Evolutionary conservation across 2,113 vertebrate genomes (phyloP).

Genomic region (Pagrus major): DNA sequence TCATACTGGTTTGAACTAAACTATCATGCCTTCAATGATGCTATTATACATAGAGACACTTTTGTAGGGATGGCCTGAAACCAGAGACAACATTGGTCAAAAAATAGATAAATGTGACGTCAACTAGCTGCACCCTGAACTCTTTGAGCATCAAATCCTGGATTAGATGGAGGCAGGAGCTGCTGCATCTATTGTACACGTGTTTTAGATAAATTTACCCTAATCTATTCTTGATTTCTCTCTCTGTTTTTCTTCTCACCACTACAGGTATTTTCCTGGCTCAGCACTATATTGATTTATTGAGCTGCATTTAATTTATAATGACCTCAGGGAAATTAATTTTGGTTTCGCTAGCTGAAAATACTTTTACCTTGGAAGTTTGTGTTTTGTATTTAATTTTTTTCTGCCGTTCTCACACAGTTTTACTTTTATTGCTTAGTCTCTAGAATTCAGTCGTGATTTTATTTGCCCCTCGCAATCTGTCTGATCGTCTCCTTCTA

Average conservation of each 20-base stretch:
- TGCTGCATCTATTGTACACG: neutral
- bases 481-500: conserved; percentile 22
- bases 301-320: conserved; percentile 41
- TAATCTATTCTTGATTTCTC: neutral
- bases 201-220: neutral
- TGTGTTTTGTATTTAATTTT: conserved; percentile 5
- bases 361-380: conserved; percentile 21
- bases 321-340: conserved; percentile 41
- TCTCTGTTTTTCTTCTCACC: conserved; percentile 22
- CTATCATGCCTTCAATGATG: neutral
- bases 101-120: conserved; percentile 4
- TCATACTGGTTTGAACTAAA: neutral
- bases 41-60: neutral
- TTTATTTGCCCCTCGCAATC: conserved; percentile 3
- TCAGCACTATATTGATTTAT: conserved; percentile 48
- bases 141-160: conserved; percentile 13
- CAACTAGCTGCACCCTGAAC: neutral
- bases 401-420: neutral
- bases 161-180: conserved; percentile 14
- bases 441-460: conserved; percentile 22
- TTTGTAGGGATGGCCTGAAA: neutral
- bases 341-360: conserved; percentile 30
- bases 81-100: neutral
- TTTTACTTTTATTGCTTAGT: conserved; percentile 31
- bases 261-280: conserved; percentile 11